Evolutionary conservation across 2,113 vertebrate species (phyloP), one percentile per base, ranked within the genome.

Genomic region (Diphyllodes magnificus): DNA sequence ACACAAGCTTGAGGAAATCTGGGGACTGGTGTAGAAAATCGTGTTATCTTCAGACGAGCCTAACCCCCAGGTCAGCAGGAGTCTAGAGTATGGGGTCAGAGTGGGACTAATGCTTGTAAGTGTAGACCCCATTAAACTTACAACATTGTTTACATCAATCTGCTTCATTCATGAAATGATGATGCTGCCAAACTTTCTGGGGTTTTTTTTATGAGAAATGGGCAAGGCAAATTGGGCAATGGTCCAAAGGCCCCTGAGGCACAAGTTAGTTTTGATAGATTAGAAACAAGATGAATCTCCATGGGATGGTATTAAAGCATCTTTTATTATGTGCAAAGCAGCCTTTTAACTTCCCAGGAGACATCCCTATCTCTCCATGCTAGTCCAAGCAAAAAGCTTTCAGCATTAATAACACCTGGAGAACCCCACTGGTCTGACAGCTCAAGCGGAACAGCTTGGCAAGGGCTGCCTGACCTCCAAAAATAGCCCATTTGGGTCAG

Each of bases 341-440:
- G 82, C 69, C 91, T 93, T 96, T 96, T 95, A 95, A 95, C 85
- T 90, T 90, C 90, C 72, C 88, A 66, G 88, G 88, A 95, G 90
- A 92, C 76, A 60, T 64, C 82, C 42, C 73, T 93, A 81, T 95
- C 94, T 92, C 93, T 61, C 88, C 63, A 73, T 75, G 75, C 69
- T 95, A 90, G 75, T 86, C 79, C 88, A 92, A 95, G 94, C 90
- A 96, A 97, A 97, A 95, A 96, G 92, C 95, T 96, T 95, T 95
- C 95, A 96, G 83, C 96, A 93, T 96, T 97, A 95, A 91, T 93
- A 94, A 95, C 82, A 94, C 90, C 95, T 95, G 94, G 49, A 92
- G 79, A 93, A 88, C 47, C n/a, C 88, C 40, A 22, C 44, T 78
- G 31, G 39, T 81, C 44, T 90, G 85, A 95, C 86, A 88, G 76